These are phyloP conservation scores for Drosophila repletoides DNA, from an alignment of 1,140 invertebrate genomes.

Conservation along the genomic window DNA sequence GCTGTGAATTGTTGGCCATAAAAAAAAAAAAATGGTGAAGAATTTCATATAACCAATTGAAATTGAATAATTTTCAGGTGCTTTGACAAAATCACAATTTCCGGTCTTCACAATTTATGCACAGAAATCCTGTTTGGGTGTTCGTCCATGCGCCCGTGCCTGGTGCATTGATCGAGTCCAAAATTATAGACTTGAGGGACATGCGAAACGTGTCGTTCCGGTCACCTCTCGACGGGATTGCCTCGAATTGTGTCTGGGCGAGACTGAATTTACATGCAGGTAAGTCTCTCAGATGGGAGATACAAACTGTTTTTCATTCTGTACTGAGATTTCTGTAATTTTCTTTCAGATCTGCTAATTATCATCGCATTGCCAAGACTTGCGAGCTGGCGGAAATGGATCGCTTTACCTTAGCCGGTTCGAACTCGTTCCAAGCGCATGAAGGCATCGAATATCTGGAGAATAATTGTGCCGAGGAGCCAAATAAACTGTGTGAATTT, in stretches of 20 bases:
- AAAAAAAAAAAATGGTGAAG: too few relatives aligned
- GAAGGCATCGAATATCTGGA: constrained; percentile 92
- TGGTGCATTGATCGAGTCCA: constrained; percentile 97
- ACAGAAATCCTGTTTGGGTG: constrained; percentile 94
- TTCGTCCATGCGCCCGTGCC: constrained; percentile 92
- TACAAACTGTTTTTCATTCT: background rate
- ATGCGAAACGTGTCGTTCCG: constrained; percentile 87
- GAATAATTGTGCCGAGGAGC: constrained; percentile 95
- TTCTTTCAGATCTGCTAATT: constrained; percentile 91
- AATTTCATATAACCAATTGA: background rate
- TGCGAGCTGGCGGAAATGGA: constrained; percentile 96
- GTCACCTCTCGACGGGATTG: constrained; percentile 92
- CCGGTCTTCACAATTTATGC: constrained; percentile 98
- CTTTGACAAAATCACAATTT: constrained; percentile 94
- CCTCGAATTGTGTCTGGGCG: constrained; percentile 93
- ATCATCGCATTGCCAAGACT: constrained; percentile 90
- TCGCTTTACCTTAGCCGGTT: constrained; percentile 91
- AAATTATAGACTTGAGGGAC: constrained; percentile 89
- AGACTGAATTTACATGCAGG: constrained; percentile 95
- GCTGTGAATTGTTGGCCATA: too few relatives aligned
- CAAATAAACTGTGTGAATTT: constrained; percentile 95
- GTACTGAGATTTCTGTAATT: background rate
- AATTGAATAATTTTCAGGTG: constrained; percentile 85
- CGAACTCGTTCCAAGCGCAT: constrained; percentile 87
- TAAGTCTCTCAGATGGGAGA: constrained; percentile 83